Evolutionary conservation across 1,140 invertebrate genomes (phyloP).

Genomic region (Euura lappo): DNA sequence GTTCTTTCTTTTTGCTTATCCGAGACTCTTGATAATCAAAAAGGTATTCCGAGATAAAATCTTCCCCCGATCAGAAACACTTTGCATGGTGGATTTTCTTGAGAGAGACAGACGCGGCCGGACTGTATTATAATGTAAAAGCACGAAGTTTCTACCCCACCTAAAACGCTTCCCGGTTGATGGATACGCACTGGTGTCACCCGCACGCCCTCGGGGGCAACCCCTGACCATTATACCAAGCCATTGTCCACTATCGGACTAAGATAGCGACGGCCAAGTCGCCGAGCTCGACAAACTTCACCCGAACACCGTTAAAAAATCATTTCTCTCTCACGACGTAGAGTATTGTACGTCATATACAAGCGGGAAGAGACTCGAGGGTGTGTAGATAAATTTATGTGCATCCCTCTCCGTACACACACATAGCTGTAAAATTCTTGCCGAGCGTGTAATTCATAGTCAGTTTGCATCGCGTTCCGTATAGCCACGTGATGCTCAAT

Average conservation of each 20-base stretch:
- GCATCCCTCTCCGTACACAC: too few species aligned
- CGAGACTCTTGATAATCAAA: too few species aligned
- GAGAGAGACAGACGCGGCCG: neutral
- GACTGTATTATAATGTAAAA: slow-evolving; percentile 2
- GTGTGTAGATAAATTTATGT: too few species aligned
- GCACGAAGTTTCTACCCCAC: slow-evolving; percentile 14
- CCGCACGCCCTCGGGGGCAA: slow-evolving; percentile 45
- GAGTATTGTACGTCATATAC: neutral
- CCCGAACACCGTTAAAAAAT: slow-evolving; percentile 29
- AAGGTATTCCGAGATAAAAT: neutral
- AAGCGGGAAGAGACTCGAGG: too few species aligned
- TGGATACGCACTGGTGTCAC: slow-evolving; percentile 56
- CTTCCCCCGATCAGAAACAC: neutral
- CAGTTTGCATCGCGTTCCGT: neutral
- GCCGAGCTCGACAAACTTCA: slow-evolving; percentile 2
- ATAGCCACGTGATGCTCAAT: neutral
- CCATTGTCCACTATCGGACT: slow-evolving; percentile 59
- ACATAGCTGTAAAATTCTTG: neutral
- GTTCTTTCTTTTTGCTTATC: too few species aligned
- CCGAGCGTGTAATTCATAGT: neutral
- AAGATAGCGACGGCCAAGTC: slow-evolving; percentile 46
- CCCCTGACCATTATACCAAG: slow-evolving; percentile 56
- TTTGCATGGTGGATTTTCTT: slow-evolving; percentile 7
- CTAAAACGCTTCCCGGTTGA: slow-evolving; percentile 30
- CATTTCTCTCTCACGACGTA: slow-evolving; percentile 24